Base-by-base conservation (phyloP, 1,140 invertebrate genomes). In the Neocloeon triangulifer region DNA sequence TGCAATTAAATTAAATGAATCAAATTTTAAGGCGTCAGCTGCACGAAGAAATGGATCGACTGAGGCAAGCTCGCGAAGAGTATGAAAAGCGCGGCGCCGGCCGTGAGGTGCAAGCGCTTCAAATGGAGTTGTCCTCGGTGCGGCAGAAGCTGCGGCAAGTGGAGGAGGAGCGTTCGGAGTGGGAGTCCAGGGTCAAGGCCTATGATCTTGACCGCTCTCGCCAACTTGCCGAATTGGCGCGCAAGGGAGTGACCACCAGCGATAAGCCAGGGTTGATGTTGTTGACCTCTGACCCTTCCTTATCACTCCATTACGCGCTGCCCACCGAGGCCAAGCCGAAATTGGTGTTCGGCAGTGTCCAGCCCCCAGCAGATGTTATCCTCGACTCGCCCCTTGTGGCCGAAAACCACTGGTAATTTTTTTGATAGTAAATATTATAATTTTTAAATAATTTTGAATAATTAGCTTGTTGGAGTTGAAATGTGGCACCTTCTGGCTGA, bases 261-360 rank as follows among this genome's bases (percentile, higher is more conserved):
- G 5, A 23, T 12, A 30, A 30, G 35, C 19, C 57, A 56, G 1
- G 62, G 43, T 46, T 75, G 8, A 58, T 75, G 9, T 73, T 73
- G 53, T 55, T 75, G 13, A 59, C 67, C 25, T 66, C 69, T 23
- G 72, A 74, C 52, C 69, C 71, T 5, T 66, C 69, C 45, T 45
- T 74, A 12, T 69, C 64, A 4, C 51, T 76, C 33, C 55, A 70
- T 35, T 76, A 75, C 45, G 46, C 69, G 0, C 45, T 76, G 26
- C 62, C 61, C 16, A 43, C 47, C 12, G 62, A 61, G 21, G 38
- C 37, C 9, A 53, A 61, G 2, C 50, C 47, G 13, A 51, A n/a
- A n/a, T n/a, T n/a, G n/a, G n/a, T n/a, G n/a, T n/a, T 65, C 9
- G 61, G 62, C n/a, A 52, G 50, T 10, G 27, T 8, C 25, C 23